Conservation (phyloP, 2,797 vertebrate species). For the Sebastes steindachneri region DNA sequence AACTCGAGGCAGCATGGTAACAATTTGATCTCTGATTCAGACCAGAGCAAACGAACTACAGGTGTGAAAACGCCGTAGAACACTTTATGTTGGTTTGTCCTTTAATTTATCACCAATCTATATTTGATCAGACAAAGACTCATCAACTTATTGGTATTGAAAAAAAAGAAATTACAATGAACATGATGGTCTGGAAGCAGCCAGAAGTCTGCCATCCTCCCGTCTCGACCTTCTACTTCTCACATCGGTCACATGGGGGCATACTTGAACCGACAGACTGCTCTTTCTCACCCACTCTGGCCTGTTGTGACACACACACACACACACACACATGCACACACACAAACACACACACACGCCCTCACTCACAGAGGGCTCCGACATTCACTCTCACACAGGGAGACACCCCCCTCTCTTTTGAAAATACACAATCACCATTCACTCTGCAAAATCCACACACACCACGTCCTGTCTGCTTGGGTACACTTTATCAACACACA, state of each 20-base stretch:
- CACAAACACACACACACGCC: conserved; percentile 30
- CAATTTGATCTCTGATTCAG: no score
- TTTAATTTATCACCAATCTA: not conserved
- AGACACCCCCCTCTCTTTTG: conserved; percentile 69
- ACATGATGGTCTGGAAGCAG: not conserved
- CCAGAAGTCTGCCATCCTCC: not conserved
- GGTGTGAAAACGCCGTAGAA: no score
- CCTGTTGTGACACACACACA: conserved; percentile 49
- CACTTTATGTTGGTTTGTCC: not conserved
- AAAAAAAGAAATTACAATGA: not conserved
- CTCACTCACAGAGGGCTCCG: conserved; percentile 46
- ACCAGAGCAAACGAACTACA: no score
- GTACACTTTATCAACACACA: conserved; percentile 72
- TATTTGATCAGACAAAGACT: not conserved
- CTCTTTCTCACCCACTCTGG: conserved; percentile 42
- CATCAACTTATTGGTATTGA: no score
- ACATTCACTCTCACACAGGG: conserved; percentile 69
- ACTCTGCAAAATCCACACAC: conserved; percentile 79
- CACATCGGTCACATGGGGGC: conserved; percentile 76
- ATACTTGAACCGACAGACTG: conserved; percentile 73
- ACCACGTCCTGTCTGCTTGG: conserved; percentile 73
- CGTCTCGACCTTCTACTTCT: conserved; percentile 56
- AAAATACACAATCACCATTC: conserved; percentile 79
- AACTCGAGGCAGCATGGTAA: no score
- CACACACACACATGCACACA: not conserved